These are phyloP conservation scores for Dinocampus coccinellae DNA, from an alignment of 2,888 invertebrate genomes.

Conservation along the genomic window DNA sequence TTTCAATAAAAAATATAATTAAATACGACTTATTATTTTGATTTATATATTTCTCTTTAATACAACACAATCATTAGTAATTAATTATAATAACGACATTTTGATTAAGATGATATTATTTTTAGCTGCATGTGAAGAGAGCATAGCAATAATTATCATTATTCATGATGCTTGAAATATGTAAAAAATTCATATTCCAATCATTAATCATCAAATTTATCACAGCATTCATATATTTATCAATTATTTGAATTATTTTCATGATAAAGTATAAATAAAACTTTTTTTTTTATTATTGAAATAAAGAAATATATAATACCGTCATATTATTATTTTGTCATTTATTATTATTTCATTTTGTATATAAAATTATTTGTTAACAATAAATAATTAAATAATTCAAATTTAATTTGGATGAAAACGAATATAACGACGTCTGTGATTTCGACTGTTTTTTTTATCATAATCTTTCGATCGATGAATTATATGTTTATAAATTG, in stretches of 20 bases:
- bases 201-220: conserved; percentile 41
- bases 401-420: background rate
- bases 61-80: background rate
- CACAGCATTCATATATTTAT: no score
- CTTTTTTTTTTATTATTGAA: no score
- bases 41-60: background rate
- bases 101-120: background rate
- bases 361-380: background rate
- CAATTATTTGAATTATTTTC: no score
- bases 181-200: conserved; percentile 36
- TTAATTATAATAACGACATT: background rate
- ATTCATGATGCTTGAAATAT: conserved; percentile 27
- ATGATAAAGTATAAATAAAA: no score
- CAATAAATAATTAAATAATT: background rate
- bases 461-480: conserved; percentile 75
- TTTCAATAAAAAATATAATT: background rate
- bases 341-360: no score
- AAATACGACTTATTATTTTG: no score
- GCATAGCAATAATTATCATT: conserved; percentile 55
- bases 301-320: no score
- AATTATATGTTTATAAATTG: conserved; percentile 80
- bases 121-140: conserved; percentile 56
- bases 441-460: background rate
- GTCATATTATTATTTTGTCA: background rate
- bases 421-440: background rate